These are phyloP conservation scores for Hemithea aestivaria DNA, from an alignment of 2,888 invertebrate genomes.

Conservation along the genomic window DNA sequence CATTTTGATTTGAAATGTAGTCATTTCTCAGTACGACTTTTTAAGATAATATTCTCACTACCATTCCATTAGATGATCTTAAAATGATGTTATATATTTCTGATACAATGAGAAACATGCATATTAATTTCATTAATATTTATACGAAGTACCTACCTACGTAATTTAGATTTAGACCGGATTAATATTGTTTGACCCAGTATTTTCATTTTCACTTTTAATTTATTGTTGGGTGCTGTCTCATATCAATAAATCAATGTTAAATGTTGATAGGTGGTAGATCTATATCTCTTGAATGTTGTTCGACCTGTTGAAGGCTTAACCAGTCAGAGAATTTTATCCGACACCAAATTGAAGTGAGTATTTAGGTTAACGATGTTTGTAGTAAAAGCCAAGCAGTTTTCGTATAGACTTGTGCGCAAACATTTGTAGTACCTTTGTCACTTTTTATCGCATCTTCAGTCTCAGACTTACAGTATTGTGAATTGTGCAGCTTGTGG, in stretches of 20 bases:
- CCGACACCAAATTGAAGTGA: conserved; percentile 33
- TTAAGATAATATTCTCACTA: conserved; percentile 4
- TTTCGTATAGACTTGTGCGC: conserved; percentile 28
- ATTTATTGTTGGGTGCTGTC: conserved; percentile 19
- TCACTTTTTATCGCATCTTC: conserved; percentile 33
- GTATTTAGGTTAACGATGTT: conserved; percentile 52
- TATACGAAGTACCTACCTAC: no score
- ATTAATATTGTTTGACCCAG: no score
- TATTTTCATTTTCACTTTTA: conserved; percentile 34
- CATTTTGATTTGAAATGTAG: conserved; percentile 31
- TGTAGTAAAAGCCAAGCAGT: conserved; percentile 38
- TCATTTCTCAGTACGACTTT: conserved; percentile 27
- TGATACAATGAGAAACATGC: no score
- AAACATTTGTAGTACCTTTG: conserved; percentile 33
- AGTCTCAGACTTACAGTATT: conserved; percentile 23
- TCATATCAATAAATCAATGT: conserved; percentile 28
- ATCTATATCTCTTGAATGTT: conserved; percentile 28
- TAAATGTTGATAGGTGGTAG: conserved; percentile 19
- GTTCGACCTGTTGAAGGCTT: conserved; percentile 32
- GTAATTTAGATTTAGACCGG: no score
- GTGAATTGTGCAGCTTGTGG: conserved; percentile 14
- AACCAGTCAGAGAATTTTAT: conserved; percentile 32
- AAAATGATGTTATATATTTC: no score
- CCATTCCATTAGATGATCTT: no score
- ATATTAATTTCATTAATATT: no score